phyloP scores from a whole-genome alignment of 2,797 vertebrate species.

The Cryptoprocta ferox region DNA sequence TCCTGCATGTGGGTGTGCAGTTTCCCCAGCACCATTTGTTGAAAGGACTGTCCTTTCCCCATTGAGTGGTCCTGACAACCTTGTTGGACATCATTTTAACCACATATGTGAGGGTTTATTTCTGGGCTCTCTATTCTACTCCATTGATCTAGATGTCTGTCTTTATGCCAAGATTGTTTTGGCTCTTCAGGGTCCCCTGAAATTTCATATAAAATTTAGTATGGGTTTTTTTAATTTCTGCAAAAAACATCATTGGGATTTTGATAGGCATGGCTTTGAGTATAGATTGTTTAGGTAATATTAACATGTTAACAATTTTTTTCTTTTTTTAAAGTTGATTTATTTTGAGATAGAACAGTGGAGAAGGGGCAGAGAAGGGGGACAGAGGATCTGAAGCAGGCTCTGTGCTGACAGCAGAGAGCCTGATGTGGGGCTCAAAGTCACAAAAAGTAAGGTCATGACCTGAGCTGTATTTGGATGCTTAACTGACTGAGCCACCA shows the following conservation, averaged over 20 bases:
- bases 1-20: neutral
- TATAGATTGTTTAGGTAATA: neutral
- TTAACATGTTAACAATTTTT: neutral
- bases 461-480: too few relatives aligned
- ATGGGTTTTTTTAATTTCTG: neutral
- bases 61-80: neutral
- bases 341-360: too few relatives aligned
- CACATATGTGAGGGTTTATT: neutral
- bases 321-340: too few relatives aligned
- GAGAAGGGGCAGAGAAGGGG: too few relatives aligned
- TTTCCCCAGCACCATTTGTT: neutral
- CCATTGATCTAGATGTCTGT: neutral
- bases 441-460: too few relatives aligned
- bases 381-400: too few relatives aligned
- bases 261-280: neutral
- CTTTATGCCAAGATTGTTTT: neutral
- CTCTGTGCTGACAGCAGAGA: too few relatives aligned
- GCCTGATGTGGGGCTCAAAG: too few relatives aligned
- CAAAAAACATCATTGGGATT: neutral
- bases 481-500: too few relatives aligned
- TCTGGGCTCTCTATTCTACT: neutral
- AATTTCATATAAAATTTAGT: neutral
- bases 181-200: neutral
- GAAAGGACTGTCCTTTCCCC: neutral
- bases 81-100: neutral